Evolutionary conservation across 2,113 vertebrate genomes (phyloP), one percentile per base, ranked within the genome.

Genomic region (Dipodomys spectabilis): DNA sequence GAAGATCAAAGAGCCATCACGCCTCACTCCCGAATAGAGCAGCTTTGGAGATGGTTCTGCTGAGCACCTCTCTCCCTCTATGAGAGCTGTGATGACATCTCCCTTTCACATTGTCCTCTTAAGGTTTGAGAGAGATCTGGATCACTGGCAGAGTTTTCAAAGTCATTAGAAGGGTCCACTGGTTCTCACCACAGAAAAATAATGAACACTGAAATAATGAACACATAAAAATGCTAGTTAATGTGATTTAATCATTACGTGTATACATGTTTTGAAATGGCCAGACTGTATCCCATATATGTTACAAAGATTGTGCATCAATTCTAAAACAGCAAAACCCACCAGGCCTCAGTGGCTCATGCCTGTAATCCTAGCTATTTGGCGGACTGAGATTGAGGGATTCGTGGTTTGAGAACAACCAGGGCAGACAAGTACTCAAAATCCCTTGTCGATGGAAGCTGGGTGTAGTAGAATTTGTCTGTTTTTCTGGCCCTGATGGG

Each of bases 1-100:
- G 72, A 67, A 90, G 93, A 97, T 94, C 88, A 96, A 96, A 92
- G 88, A 32, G 19, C 74, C 16, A 7, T 75, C 23, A 23, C 4
- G 2, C 28, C 32, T 25, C 35, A 20, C 1, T 19, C 77, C 57
- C 53, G 39, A 65, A 73, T 23, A 0, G 2, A 44, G 69, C 81
- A 60, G 22, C 72, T 67, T 65, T 39, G 35, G 82, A 72, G 39
- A 91, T 11, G 49, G 28, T 13, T 82, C 16, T 15, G 7, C 0
- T 10, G 57, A 64, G 25, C 0, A 27, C 73, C 32, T 49, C 27
- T 72, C 18, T 57, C 32, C 8, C 5, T 28, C 79, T 6, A 0
- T 0, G 22, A 28, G 28, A 10, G 25, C 25, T 57, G 53, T 16
- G 10, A 9, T 19, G 32, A 22, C 22, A 4, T 15, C 39, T 83